phyloP scores from a whole-genome alignment of 2,113 vertebrate species.

The Grammomys surdaster region DNA sequence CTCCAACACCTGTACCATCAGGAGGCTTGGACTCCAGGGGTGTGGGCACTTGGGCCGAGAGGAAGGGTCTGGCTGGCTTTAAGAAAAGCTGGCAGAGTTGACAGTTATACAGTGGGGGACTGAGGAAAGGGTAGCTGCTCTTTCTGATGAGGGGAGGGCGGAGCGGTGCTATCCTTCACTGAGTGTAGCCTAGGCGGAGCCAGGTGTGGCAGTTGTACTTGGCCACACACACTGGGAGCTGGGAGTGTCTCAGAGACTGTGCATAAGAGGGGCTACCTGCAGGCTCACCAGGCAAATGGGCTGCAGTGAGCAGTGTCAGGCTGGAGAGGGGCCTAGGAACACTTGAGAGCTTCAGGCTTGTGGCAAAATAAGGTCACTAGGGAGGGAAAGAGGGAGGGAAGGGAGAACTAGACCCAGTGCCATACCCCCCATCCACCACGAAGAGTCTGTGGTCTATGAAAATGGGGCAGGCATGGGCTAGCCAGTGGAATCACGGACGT shows the following conservation, averaged over 20 bases:
- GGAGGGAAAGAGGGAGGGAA: accelerated
- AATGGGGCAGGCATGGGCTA: too few species aligned
- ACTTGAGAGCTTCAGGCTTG: accelerated
- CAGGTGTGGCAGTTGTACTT: accelerated
- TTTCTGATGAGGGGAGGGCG: background rate
- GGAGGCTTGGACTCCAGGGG: background rate
- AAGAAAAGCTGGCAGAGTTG: background rate
- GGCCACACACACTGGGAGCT: accelerated
- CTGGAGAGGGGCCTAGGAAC: background rate
- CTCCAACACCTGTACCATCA: accelerated
- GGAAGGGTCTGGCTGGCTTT: background rate
- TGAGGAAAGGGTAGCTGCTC: accelerated
- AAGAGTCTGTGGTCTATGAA: background rate
- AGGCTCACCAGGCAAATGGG: background rate
- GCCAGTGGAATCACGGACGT: background rate
- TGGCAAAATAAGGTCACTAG: background rate
- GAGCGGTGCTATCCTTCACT: accelerated
- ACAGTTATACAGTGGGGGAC: background rate
- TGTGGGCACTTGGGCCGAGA: accelerated
- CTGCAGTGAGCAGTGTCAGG: background rate
- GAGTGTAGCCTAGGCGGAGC: background rate
- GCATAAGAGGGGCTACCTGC: accelerated
- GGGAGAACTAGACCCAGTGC: background rate
- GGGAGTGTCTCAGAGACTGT: accelerated
- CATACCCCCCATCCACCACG: background rate